These are phyloP conservation scores for Caranx ignobilis DNA, from an alignment of 2,113 vertebrate genomes.

Conservation along the genomic window DNA sequence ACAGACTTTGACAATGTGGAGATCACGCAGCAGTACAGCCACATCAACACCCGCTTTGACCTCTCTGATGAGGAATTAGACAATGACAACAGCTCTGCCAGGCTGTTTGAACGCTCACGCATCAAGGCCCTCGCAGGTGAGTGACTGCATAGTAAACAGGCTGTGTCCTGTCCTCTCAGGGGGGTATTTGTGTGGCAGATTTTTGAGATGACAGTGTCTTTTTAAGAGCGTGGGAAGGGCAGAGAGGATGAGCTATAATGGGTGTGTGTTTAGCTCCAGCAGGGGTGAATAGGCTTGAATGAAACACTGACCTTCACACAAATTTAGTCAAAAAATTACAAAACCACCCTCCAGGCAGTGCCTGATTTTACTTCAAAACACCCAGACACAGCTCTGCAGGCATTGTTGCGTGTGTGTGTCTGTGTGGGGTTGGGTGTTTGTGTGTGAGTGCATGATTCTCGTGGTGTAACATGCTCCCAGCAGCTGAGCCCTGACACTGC, in stretches of 20 bases:
- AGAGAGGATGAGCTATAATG: constrained; percentile 31
- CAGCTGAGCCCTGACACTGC: constrained; percentile 69
- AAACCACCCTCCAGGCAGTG: constrained; percentile 6
- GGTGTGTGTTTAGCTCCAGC: constrained; percentile 24
- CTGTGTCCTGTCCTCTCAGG: constrained; percentile 10
- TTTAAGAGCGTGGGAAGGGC: constrained; percentile 40
- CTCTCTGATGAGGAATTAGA: constrained; percentile 92
- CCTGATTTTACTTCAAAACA: constrained; percentile 18
- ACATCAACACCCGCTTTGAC: constrained; percentile 92
- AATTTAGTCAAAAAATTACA: neutral
- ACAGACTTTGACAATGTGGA: constrained; percentile 95
- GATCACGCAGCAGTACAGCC: constrained; percentile 95
- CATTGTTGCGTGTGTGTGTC: constrained; percentile 25
- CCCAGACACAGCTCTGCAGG: constrained; percentile 21
- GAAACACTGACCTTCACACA: constrained; percentile 29
- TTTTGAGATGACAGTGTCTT: constrained; percentile 48
- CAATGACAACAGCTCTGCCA: constrained; percentile 96
- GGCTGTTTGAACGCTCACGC: constrained; percentile 96
- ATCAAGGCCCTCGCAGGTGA: constrained; percentile 99
- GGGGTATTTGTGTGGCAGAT: constrained; percentile 24
- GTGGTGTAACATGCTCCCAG: constrained; percentile 36
- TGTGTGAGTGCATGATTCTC: constrained; percentile 31
- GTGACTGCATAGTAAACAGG: constrained; percentile 53
- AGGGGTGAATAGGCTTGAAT: constrained; percentile 17
- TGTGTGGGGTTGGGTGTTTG: constrained; percentile 22